A percentile compares a stretch with the other conserved stretches of the same genome.
Evolutionary conservation across 2,888 invertebrate species (phyloP).

Genomic region (Morpho helenor): DNA sequence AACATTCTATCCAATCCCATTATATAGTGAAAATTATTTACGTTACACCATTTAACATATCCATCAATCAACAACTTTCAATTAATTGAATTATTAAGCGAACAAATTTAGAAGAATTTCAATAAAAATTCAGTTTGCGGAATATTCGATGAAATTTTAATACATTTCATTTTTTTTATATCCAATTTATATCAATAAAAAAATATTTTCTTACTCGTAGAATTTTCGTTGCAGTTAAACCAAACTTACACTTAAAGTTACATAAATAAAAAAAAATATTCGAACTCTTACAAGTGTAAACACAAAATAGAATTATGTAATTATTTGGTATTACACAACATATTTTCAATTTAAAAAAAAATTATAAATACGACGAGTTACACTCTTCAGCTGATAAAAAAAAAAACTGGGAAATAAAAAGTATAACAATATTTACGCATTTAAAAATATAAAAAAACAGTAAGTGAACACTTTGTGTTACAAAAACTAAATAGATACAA

Average conservation of each 20-base stretch:
- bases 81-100: background rate
- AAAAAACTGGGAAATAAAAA: conserved; percentile 48
- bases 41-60: background rate
- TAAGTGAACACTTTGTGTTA: conserved; percentile 69
- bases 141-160: background rate
- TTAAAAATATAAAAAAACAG: conserved; percentile 46
- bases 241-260: conserved; percentile 46
- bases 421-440: conserved; percentile 53
- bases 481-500: conserved; percentile 33
- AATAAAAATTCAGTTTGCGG: background rate
- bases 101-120: background rate
- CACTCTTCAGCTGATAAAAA: conserved; percentile 56
- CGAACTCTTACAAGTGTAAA: conserved; percentile 62
- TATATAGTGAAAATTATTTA: too few species aligned
- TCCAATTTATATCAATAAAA: conserved; percentile 15
- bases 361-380: conserved; percentile 60
- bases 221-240: conserved; percentile 51
- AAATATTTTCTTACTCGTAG: conserved; percentile 34
- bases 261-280: conserved; percentile 55
- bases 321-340: conserved; percentile 76
- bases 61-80: background rate
- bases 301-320: conserved; percentile 60
- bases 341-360: conserved; percentile 48
- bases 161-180: conserved; percentile 8
- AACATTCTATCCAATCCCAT: too few species aligned